Percentiles rank a stretch among this genome's conserved stretches.
Conservation (phyloP, 2,113 vertebrate species). For the Marmota flaviventris region DNA sequence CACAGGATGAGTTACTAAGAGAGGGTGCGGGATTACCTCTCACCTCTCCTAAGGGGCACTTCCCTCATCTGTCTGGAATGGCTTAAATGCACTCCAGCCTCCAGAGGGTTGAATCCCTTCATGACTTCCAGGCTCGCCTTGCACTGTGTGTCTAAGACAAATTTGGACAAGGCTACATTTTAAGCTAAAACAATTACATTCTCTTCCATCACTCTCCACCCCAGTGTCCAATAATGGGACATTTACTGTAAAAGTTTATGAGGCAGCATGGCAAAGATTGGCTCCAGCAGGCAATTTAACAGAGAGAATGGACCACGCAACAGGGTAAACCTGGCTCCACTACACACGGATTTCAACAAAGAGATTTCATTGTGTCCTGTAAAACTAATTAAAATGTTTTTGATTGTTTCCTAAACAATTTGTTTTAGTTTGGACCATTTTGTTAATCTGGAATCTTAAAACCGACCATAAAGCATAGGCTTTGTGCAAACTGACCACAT, state of each 20-base stretch:
- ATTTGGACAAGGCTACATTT: slow-evolving; percentile 20
- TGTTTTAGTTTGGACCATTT: slow-evolving; percentile 60
- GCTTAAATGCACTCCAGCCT: background rate
- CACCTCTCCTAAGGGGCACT: background rate
- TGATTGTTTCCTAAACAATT: slow-evolving; percentile 61
- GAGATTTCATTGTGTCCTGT: slow-evolving; percentile 54
- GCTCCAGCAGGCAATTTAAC: slow-evolving; percentile 64
- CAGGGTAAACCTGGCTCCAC: slow-evolving; percentile 70
- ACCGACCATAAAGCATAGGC: background rate
- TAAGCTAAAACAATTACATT: slow-evolving; percentile 55
- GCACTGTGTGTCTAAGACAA: background rate
- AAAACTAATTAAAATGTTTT: slow-evolving; percentile 72
- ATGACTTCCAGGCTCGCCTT: background rate
- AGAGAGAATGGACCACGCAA: background rate
- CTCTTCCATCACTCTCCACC: slow-evolving; percentile 23
- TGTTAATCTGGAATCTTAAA: slow-evolving; percentile 19
- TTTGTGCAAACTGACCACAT: background rate
- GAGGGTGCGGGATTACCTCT: background rate
- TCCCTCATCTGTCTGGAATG: slow-evolving; percentile 45
- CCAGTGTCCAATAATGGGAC: slow-evolving; percentile 7
- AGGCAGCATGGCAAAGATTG: slow-evolving; percentile 57
- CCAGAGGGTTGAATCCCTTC: background rate
- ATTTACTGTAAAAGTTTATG: slow-evolving; percentile 61
- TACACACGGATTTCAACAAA: slow-evolving; percentile 29
- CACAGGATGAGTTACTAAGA: slow-evolving; percentile 26